Base-by-base conservation (phyloP, 2,797 vertebrate species). In the Tenualosa thibaudeaui region DNA sequence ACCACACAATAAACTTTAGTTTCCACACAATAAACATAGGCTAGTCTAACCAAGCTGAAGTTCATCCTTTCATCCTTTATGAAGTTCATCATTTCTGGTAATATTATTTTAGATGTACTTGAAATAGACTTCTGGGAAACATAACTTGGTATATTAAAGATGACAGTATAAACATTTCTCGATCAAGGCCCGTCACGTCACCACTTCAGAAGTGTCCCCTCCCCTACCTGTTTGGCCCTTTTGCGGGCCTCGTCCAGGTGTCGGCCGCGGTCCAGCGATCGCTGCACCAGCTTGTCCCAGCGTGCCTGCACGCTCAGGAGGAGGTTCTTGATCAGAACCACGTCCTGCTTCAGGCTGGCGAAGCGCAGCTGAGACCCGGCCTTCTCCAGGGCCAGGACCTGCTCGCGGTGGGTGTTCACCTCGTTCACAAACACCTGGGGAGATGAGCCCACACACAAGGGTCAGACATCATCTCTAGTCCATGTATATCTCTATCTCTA, bases 201-300 rank as follows among this genome's bases (percentile, higher is more conserved):
- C 26, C 0, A 0, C 56, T 19, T 5, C 51, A 13, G 51, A 15
- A 15, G 51, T 3, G 51, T 53, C 2, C n/a, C 13, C 2, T 26
- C 5, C 84, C 43, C 13, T 91, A 99, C 98, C 96, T 99, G 98
- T 87, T 99, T 99, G 91, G 98, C 98, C 82, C 98, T 93, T 88
- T 99, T 99, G 89, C 98, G 96, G 84, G 98, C 97, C 50, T 99
- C 98, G 3, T 99, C 98, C 0, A 99, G 96, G 50, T 97, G 97
- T 7, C 98, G 92, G 0, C 98, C 98, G 9, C 98, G 95, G 93
- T 99, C 98, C 89, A 99, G 95, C 0, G 98, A 99, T 90, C 98
- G 95, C 93, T 99, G 98, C 50, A 99, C 97, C 56, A 99, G 96
- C 91, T 99, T 99, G 94, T 99, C 98, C 98, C 98, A 99, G 60